A percentile compares a stretch with the other conserved stretches of the same genome.
phyloP scores from a whole-genome alignment of 2,888 invertebrate species.

The Hipparchia sbordonii region DNA sequence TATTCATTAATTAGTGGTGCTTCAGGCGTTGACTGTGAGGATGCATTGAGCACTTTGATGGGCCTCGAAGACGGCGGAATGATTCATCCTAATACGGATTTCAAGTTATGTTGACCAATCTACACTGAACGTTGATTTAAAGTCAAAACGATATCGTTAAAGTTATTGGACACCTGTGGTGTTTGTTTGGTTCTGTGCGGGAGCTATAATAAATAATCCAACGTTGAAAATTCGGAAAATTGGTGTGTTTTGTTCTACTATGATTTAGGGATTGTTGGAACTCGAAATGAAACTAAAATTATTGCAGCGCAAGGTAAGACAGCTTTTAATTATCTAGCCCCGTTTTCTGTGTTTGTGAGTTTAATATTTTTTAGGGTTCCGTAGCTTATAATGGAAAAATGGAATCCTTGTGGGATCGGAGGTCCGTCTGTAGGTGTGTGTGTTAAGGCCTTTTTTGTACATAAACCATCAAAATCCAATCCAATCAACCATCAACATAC shows the following conservation, averaged over 20 bases:
- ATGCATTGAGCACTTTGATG: slow-evolving; percentile 27
- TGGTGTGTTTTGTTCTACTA: slow-evolving; percentile 12
- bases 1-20: neutral
- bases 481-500: too few relatives aligned
- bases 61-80: slow-evolving; percentile 30
- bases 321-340: neutral
- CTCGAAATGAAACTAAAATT: slow-evolving; percentile 16
- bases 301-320: slow-evolving; percentile 16
- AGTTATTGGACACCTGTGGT: slow-evolving; percentile 15
- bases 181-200: slow-evolving; percentile 9
- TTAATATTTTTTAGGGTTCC: neutral
- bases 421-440: too few relatives aligned
- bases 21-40: slow-evolving; percentile 10
- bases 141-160: slow-evolving; percentile 9
- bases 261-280: slow-evolving; percentile 13
- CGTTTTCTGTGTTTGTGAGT: neutral
- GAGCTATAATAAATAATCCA: neutral
- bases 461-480: too few relatives aligned
- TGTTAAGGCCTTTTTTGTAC: too few relatives aligned
- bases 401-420: neutral
- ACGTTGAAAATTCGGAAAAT: neutral
- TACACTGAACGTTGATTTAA: slow-evolving; percentile 11
- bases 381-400: neutral
- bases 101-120: slow-evolving; percentile 24
- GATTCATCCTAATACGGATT: slow-evolving; percentile 34